These are phyloP conservation scores for Trichogramma pretiosum DNA, from an alignment of 1,140 invertebrate species.

Conservation along the genomic window DNA sequence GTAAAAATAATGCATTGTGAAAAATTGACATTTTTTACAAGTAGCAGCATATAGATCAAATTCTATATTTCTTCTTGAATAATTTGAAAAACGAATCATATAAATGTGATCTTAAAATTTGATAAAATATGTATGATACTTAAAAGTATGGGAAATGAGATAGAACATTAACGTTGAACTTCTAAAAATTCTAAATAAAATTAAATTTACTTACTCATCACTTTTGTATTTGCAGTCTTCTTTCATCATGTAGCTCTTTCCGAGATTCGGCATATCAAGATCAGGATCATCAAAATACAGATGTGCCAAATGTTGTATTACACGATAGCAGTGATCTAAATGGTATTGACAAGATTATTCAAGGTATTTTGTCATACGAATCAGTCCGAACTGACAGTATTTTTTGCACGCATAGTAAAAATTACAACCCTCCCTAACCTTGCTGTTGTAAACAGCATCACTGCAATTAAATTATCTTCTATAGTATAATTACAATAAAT, in stretches of 20 bases:
- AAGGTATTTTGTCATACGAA: slow-evolving; percentile 45
- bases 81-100: too few species aligned
- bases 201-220: not conserved
- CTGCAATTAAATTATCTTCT: too few species aligned
- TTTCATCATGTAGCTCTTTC: slow-evolving; percentile 78
- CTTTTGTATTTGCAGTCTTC: slow-evolving; percentile 49
- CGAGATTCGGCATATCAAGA: slow-evolving; percentile 58
- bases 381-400: slow-evolving; percentile 2
- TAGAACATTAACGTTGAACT: not conserved
- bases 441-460: too few species aligned
- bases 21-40: too few species aligned
- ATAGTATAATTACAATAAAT: too few species aligned
- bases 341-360: slow-evolving; percentile 58
- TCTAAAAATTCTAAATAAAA: not conserved
- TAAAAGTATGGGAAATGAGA: too few species aligned
- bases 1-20: too few species aligned
- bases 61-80: too few species aligned
- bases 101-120: too few species aligned
- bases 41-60: too few species aligned
- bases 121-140: too few species aligned
- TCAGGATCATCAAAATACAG: slow-evolving; percentile 40
- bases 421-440: too few species aligned
- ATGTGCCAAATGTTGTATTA: slow-evolving; percentile 37
- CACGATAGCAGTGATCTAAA: slow-evolving; percentile 58
- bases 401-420: slow-evolving; percentile 1